Evolutionary conservation across 2,113 vertebrate genomes (phyloP).

Genomic region (Polypterus senegalus): DNA sequence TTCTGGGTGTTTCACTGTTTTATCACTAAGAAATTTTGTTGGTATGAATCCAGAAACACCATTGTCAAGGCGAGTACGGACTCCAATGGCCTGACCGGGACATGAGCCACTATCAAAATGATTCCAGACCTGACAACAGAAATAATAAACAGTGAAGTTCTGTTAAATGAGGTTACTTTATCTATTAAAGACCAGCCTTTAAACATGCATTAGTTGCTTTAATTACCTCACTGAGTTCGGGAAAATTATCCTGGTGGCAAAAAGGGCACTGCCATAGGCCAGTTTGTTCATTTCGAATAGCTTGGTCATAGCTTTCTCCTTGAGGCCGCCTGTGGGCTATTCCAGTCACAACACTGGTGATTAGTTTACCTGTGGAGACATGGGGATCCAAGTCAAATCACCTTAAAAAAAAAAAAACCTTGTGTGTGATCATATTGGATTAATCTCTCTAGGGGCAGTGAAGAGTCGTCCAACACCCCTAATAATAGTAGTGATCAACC

Average conservation of each 20-base stretch:
- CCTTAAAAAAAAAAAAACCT: no score
- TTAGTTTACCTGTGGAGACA: slow-evolving; percentile 71
- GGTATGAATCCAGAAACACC: slow-evolving; percentile 93
- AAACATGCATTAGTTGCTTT: slow-evolving; percentile 2
- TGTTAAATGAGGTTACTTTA: no score
- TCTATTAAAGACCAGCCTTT: neutral
- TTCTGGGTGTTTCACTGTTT: slow-evolving; percentile 91
- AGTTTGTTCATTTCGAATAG: slow-evolving; percentile 83
- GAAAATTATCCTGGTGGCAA: slow-evolving; percentile 97
- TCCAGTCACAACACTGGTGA: slow-evolving; percentile 85
- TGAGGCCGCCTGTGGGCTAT: slow-evolving; percentile 92
- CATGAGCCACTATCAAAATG: slow-evolving; percentile 97
- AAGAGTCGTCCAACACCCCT: no score
- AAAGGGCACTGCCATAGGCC: slow-evolving; percentile 97
- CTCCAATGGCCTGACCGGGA: slow-evolving; percentile 92
- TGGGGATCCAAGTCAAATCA: neutral
- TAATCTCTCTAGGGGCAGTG: no score
- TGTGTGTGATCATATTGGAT: no score
- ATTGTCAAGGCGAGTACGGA: slow-evolving; percentile 85
- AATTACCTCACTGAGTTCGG: slow-evolving; percentile 87
- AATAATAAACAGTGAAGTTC: neutral
- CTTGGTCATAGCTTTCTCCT: slow-evolving; percentile 95
- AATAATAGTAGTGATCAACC: neutral
- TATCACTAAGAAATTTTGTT: slow-evolving; percentile 95
- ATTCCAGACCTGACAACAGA: slow-evolving; percentile 78